Percentiles rank a stretch among this genome's conserved stretches.
phyloP scores from a whole-genome alignment of 2,888 invertebrate species.

The Boloria selene region DNA sequence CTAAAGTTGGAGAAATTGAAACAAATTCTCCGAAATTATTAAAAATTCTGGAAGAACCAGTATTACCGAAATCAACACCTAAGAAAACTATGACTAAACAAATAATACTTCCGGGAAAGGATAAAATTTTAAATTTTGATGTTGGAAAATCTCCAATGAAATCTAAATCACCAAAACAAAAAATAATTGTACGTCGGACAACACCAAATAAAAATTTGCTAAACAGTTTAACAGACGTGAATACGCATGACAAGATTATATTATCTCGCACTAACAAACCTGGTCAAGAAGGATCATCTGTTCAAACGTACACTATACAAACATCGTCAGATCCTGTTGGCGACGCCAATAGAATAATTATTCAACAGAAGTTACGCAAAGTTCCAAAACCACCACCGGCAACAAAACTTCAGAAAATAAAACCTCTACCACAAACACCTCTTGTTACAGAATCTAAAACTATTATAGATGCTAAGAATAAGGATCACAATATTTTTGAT shows the following conservation, averaged over 20 bases:
- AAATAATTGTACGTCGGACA: conserved; percentile 74
- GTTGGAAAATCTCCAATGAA: conserved; percentile 65
- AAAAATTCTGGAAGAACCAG: conserved; percentile 81
- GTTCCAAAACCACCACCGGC: conserved; percentile 61
- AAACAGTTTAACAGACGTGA: conserved; percentile 62
- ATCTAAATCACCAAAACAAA: conserved; percentile 67
- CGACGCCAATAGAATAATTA: conserved; percentile 66
- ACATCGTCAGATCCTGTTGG: conserved; percentile 58
- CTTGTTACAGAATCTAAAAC: conserved; percentile 57
- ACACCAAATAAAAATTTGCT: conserved; percentile 60
- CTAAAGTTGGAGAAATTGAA: conserved; percentile 58
- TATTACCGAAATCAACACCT: conserved; percentile 54
- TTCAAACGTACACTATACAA: conserved; percentile 75
- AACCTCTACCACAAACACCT: conserved; percentile 55
- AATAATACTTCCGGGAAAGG: conserved; percentile 62
- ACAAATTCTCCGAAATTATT: conserved; percentile 80
- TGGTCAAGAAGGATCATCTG: conserved; percentile 61
- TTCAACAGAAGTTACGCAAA: conserved; percentile 71
- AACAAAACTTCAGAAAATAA: conserved; percentile 65
- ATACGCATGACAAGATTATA: conserved; percentile 71
- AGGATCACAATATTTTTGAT: conserved; percentile 83
- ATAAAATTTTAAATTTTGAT: conserved; percentile 76
- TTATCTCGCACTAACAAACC: conserved; percentile 63
- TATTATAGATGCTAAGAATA: conserved; percentile 33
- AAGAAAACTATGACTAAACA: conserved; percentile 61